These are phyloP conservation scores for Clunio marinus DNA, from an alignment of 2,888 invertebrate species.

Conservation along the genomic window DNA sequence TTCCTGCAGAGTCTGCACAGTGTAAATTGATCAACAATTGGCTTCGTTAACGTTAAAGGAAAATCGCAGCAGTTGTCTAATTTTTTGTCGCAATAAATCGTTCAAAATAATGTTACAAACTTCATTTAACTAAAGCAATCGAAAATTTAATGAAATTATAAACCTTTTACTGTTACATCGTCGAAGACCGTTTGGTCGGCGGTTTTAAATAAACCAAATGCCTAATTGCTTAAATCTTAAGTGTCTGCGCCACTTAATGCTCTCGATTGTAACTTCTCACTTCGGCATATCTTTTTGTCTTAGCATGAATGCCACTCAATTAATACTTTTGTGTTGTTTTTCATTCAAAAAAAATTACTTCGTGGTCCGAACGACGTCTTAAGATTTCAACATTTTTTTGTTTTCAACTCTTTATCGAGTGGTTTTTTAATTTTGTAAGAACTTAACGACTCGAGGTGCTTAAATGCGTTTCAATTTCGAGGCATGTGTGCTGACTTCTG, in stretches of 20 bases:
- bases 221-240: slow-evolving; percentile 36
- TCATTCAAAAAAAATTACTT: neutral
- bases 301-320: neutral
- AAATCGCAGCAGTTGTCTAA: too few species aligned
- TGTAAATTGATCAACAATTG: slow-evolving; percentile 8
- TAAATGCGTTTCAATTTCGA: neutral
- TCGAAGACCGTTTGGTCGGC: too few species aligned
- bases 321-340: neutral
- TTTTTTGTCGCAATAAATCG: too few species aligned
- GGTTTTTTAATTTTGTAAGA: neutral
- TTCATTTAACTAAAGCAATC: too few species aligned
- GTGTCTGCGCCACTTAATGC: slow-evolving; percentile 28
- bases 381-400: neutral
- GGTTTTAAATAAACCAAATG: slow-evolving; percentile 18
- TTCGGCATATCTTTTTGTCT: slow-evolving; percentile 13
- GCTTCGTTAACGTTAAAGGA: too few species aligned
- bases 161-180: too few species aligned
- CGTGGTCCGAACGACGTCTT: neutral
- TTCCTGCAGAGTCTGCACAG: neutral
- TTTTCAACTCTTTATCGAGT: neutral
- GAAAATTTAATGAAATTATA: too few species aligned
- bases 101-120: too few species aligned
- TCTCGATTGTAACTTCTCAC: slow-evolving; percentile 39
- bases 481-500: too few species aligned
- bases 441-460: neutral